Conservation (phyloP, 2,888 invertebrate genomes). For the Nymphalis polychloros region DNA sequence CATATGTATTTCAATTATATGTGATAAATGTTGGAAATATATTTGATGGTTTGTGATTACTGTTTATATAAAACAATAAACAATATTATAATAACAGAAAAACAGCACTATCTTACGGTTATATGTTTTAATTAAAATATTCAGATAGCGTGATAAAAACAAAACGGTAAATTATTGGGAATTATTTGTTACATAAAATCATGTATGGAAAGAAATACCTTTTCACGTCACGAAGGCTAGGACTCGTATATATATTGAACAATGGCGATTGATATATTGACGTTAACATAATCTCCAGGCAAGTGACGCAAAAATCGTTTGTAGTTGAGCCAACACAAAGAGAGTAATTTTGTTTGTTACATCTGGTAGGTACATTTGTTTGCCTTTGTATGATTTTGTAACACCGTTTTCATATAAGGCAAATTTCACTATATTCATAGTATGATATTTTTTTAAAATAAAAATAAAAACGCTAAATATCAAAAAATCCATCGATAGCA, state of each 20-base stretch:
- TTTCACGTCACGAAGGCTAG: background rate
- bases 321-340: conserved; percentile 1
- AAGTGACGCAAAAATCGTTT: conserved; percentile 7
- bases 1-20: too few relatives aligned
- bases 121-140: too few relatives aligned
- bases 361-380: background rate
- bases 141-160: too few relatives aligned
- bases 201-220: conserved; percentile 1
- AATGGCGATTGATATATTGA: conserved; percentile 14
- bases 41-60: too few relatives aligned
- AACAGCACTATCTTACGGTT: too few relatives aligned
- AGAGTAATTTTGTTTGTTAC: conserved; percentile 4
- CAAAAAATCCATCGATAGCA: too few relatives aligned
- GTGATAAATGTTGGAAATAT: too few relatives aligned
- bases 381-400: background rate
- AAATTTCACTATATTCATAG: too few relatives aligned
- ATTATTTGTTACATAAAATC: background rate
- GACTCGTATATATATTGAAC: conserved; percentile 10
- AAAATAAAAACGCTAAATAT: too few relatives aligned
- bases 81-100: too few relatives aligned
- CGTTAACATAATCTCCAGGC: conserved; percentile 9
- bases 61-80: too few relatives aligned
- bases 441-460: too few relatives aligned
- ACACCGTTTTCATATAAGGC: background rate
- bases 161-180: background rate